phyloP scores from a whole-genome alignment of 2,797 vertebrate genomes.

The Fringilla coelebs region DNA sequence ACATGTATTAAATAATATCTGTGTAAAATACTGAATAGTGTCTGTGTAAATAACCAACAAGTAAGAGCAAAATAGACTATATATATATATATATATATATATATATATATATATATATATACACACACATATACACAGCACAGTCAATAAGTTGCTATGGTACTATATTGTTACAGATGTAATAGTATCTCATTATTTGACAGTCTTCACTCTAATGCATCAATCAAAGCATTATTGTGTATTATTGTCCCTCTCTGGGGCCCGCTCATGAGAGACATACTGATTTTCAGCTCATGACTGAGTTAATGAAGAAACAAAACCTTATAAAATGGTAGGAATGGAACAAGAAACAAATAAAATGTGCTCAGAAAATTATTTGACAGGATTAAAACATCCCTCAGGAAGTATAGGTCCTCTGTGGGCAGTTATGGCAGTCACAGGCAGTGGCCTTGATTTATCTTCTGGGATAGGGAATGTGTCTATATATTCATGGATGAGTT shows the following conservation, averaged over 20 bases:
- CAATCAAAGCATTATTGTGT: not conserved
- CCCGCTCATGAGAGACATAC: not conserved
- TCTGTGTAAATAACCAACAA: not conserved
- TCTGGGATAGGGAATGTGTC: too few species aligned
- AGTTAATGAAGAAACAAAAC: not conserved
- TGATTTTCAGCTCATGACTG: not conserved
- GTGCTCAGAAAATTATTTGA: not conserved
- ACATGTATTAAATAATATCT: not conserved
- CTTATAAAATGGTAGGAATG: not conserved
- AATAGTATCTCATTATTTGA: not conserved
- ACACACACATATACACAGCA: not conserved
- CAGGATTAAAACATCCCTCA: not conserved
- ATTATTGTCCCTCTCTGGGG: not conserved
- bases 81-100: not conserved
- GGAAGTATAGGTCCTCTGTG: not conserved
- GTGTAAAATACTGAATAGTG: not conserved
- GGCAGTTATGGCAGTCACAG: not conserved
- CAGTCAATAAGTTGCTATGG: not conserved
- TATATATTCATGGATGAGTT: not conserved
- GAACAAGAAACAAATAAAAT: not conserved
- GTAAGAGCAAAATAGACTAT: not conserved
- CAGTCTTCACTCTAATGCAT: not conserved
- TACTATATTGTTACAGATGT: not conserved
- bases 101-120: too few species aligned
- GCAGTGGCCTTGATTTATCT: not conserved